Base-by-base conservation (phyloP, 2,797 vertebrate genomes). In the Chiropotes sagulatus region DNA sequence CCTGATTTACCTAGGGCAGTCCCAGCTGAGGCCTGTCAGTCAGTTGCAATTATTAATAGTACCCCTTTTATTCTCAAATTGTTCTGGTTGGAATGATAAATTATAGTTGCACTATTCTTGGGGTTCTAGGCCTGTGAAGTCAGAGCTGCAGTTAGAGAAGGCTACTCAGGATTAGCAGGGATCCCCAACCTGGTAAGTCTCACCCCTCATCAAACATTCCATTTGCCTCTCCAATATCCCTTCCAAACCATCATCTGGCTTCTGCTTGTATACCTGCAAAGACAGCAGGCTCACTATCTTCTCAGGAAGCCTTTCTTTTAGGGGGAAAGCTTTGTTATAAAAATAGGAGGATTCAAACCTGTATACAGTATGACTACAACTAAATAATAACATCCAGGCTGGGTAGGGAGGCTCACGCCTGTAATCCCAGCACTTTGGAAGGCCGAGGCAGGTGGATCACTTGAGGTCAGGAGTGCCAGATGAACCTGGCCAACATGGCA, bases 271-370 rank as follows among this genome's bases (percentile, higher is more conserved):
- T 30, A 81, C 70, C 80, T 87, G 24, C 3, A 36, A 50, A 24
- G 83, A 78, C 26, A 58, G 88, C 5, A 81, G 64, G 90, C 80
- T 89, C 39, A 2, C 79, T 30, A 57, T 2, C n/a, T 64, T 61
- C 17, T 6, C 19, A 87, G 19, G 50, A 58, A 84, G 28, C 13
- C 46, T 75, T 57, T 84, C 19, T 88, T 61, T 50, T 1, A 0
- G 0, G 22, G 48, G 30, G 9, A 28, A 52, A 44, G 7, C 28
- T 78, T 39, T 86, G 19, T 30, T 75, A 93, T 80, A 88, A 86
- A 93, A 93, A 73, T 17, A 91, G 58, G n/a, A 90, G 83, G 52
- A 91, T 70, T 88, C 48, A 84, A 96, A 76, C 6, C 80, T 73
- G 75, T 52, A 28, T n/a, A 72, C 20, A 72, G 46, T 78, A n/a